These are phyloP conservation scores for Tympanuchus pallidicinctus DNA, from an alignment of 2,113 vertebrate species.

Conservation along the genomic window DNA sequence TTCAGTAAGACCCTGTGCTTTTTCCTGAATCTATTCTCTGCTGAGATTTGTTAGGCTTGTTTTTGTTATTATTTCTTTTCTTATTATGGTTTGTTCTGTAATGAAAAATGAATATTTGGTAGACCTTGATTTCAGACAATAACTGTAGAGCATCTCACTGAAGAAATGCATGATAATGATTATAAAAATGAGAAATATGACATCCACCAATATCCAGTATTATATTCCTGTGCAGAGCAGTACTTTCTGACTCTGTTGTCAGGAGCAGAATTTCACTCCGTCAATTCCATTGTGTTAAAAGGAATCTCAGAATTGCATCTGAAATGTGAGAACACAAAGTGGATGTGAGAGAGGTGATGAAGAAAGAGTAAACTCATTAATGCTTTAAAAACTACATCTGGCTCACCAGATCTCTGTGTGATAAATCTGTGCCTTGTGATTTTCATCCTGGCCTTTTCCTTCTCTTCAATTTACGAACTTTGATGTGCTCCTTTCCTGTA, in stretches of 20 bases:
- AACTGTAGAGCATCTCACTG: not conserved
- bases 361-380: constrained; percentile 26
- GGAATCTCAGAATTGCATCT: not conserved
- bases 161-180: not conserved
- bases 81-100: not conserved
- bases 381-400: not conserved
- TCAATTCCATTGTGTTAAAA: not conserved
- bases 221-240: not conserved
- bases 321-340: not conserved
- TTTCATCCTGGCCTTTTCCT: not conserved
- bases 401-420: not conserved
- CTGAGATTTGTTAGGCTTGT: not conserved
- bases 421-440: not conserved
- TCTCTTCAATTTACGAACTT: not conserved
- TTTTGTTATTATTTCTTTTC: not conserved
- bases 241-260: not conserved
- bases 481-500: not conserved
- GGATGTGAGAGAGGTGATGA: not conserved
- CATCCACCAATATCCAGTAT: not conserved
- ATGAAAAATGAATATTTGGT: not conserved
- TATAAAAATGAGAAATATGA: not conserved
- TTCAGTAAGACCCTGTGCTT: not conserved
- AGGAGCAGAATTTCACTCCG: not conserved
- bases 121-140: not conserved
- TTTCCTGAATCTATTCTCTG: not conserved